Percentiles rank a stretch among this genome's conserved stretches.
These are phyloP conservation scores for Sinonovacula constricta DNA, from an alignment of 1,140 invertebrate genomes.

Conservation along the genomic window DNA sequence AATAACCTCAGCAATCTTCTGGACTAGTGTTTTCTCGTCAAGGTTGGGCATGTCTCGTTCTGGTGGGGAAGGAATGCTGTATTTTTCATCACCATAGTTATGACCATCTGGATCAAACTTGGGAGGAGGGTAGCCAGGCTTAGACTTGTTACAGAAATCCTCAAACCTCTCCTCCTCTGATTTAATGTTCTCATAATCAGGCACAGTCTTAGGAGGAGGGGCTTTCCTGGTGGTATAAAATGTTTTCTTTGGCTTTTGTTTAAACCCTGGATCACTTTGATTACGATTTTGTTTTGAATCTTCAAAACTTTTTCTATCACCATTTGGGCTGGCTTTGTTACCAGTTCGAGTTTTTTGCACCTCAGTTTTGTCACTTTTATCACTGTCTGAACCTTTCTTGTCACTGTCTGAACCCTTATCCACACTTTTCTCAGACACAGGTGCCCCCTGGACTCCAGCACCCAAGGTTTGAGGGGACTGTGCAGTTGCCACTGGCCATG, in stretches of 20 bases:
- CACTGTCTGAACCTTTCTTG: constrained; percentile 8
- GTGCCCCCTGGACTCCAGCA: constrained; percentile 51
- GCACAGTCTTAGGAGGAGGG: background rate
- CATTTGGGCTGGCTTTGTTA: constrained; percentile 62
- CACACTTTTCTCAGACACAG: constrained; percentile 38
- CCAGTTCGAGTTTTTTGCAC: constrained; percentile 50
- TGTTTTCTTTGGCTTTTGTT: constrained; percentile 57
- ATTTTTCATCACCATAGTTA: constrained; percentile 85
- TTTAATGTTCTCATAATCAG: constrained; percentile 26
- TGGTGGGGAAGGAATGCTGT: constrained; percentile 87
- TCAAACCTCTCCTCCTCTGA: constrained; percentile 63
- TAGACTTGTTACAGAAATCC: constrained; percentile 71
- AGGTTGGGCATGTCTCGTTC: constrained; percentile 83
- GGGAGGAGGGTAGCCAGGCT: constrained; percentile 79
- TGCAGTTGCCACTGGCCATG: constrained; percentile 83
- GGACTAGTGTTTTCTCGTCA: constrained; percentile 55
- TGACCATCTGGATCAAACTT: constrained; percentile 81
- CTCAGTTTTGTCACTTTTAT: constrained; percentile 14
- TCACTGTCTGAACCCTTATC: constrained; percentile 24
- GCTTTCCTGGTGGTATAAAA: constrained; percentile 49
- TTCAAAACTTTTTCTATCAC: constrained; percentile 64
- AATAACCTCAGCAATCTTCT: constrained; percentile 57
- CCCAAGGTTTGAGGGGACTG: constrained; percentile 55
- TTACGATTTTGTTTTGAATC: constrained; percentile 59
- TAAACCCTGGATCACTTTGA: constrained; percentile 75